Conservation (phyloP, 1,140 invertebrate genomes). For the Aphelenchoides avenae region DNA sequence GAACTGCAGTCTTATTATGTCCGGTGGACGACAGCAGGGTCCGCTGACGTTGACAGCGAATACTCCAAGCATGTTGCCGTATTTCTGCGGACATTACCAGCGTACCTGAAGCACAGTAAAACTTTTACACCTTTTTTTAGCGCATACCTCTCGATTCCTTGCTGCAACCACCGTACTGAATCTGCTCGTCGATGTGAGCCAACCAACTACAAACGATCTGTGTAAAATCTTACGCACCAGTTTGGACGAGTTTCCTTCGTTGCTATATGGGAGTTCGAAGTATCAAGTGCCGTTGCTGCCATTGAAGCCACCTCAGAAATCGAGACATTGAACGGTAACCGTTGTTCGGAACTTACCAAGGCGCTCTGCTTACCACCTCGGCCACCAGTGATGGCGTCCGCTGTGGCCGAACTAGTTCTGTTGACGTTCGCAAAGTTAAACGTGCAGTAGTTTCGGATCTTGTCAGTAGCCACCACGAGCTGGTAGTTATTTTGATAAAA, state of each 20-base stretch:
- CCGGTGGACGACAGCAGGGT: slow-evolving; percentile 81
- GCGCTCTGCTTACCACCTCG: slow-evolving; percentile 73
- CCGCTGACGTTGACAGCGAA: slow-evolving; percentile 90
- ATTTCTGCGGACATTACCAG: no score
- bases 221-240: slow-evolving; percentile 75
- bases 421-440: slow-evolving; percentile 84
- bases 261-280: slow-evolving; percentile 33
- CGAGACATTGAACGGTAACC: no score
- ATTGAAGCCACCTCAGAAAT: slow-evolving; percentile 66
- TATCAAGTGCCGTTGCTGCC: slow-evolving; percentile 79
- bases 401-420: slow-evolving; percentile 83
- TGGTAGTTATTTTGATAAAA: slow-evolving; percentile 67
- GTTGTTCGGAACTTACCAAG: slow-evolving; percentile 18
- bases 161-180: slow-evolving; percentile 79
- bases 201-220: slow-evolving; percentile 81
- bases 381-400: slow-evolving; percentile 65
- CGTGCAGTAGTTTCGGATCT: slow-evolving; percentile 85
- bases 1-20: slow-evolving; percentile 82
- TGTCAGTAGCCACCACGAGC: slow-evolving; percentile 82
- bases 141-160: slow-evolving; percentile 23
- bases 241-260: slow-evolving; percentile 33
- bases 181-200: slow-evolving; percentile 87
- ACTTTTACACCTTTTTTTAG: background rate
- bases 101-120: background rate
- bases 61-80: slow-evolving; percentile 91